Conservation (phyloP, 2,888 invertebrate genomes). For the Serripes groenlandicus region DNA sequence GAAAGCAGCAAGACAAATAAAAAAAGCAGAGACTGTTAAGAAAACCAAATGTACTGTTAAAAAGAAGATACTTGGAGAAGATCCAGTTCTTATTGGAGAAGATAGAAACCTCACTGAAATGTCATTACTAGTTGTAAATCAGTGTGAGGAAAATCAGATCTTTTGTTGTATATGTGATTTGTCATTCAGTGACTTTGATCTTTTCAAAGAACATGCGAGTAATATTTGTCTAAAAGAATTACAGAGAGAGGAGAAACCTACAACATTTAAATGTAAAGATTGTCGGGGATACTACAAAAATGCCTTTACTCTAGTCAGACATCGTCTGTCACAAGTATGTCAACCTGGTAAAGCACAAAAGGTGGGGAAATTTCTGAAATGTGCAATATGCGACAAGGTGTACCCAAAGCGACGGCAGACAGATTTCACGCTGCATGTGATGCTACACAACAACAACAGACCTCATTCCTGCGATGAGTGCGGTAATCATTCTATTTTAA, state of each 20-base stretch:
- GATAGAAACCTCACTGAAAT: conserved; percentile 8
- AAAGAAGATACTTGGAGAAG: neutral
- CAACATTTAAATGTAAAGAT: neutral
- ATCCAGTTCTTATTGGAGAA: neutral
- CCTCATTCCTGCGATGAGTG: conserved; percentile 30
- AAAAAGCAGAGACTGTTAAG: neutral
- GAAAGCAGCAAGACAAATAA: neutral
- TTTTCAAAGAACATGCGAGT: conserved; percentile 4
- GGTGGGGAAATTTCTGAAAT: neutral
- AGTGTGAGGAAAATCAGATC: neutral
- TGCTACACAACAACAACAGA: conserved; percentile 8
- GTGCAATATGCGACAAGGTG: conserved; percentile 15
- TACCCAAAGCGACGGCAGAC: conserved; percentile 5
- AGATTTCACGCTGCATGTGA: conserved; percentile 11
- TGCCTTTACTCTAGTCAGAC: conserved; percentile 2
- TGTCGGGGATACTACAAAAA: neutral
- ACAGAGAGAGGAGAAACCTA: neutral
- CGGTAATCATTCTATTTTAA: too few species aligned
- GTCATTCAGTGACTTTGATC: neutral
- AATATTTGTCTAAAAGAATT: neutral
- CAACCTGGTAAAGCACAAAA: neutral
- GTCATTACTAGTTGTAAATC: neutral
- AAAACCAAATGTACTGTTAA: too few species aligned
- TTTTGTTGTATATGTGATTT: conserved; percentile 5
- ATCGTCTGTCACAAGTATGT: conserved; percentile 9